phyloP scores from a whole-genome alignment of 2,113 vertebrate species.

The Ammodramus savannarum region DNA sequence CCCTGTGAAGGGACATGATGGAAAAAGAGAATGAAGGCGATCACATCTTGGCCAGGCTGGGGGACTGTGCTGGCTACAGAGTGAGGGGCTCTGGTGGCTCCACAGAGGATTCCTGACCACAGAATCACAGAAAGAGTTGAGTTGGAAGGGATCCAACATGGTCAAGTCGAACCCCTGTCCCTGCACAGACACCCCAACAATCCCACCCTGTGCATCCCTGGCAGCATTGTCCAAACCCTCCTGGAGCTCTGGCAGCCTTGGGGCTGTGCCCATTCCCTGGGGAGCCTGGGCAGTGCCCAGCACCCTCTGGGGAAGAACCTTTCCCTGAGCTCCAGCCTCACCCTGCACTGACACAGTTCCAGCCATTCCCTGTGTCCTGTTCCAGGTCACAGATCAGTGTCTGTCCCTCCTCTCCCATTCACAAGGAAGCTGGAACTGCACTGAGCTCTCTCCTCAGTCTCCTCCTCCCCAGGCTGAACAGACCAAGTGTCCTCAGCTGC shows the following conservation, averaged over 20 bases:
- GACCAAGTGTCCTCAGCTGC: neutral
- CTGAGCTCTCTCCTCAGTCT: neutral
- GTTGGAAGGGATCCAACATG: accelerated
- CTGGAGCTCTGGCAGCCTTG: too few species aligned
- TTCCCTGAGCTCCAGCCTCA: accelerated
- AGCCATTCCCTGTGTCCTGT: accelerated
- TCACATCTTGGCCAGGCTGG: neutral
- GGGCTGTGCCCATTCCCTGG: too few species aligned
- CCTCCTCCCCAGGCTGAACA: neutral
- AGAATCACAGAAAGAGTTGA: neutral
- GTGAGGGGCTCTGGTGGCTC: neutral
- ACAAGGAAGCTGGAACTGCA: neutral
- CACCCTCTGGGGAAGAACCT: neutral
- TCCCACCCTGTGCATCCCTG: too few species aligned
- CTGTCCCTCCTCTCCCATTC: neutral
- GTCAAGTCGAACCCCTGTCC: accelerated
- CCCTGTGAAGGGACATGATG: neutral
- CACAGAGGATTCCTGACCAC: neutral
- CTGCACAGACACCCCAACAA: neutral
- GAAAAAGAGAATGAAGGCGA: too few species aligned
- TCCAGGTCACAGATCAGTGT: neutral
- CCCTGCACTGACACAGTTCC: accelerated
- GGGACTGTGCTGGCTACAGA: neutral
- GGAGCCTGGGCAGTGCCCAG: neutral
- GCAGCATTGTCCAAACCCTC: too few species aligned